Percentiles rank a stretch among this genome's conserved stretches.
These are phyloP conservation scores for Ischnura elegans DNA, from an alignment of 2,888 invertebrate genomes.

Conservation along the genomic window DNA sequence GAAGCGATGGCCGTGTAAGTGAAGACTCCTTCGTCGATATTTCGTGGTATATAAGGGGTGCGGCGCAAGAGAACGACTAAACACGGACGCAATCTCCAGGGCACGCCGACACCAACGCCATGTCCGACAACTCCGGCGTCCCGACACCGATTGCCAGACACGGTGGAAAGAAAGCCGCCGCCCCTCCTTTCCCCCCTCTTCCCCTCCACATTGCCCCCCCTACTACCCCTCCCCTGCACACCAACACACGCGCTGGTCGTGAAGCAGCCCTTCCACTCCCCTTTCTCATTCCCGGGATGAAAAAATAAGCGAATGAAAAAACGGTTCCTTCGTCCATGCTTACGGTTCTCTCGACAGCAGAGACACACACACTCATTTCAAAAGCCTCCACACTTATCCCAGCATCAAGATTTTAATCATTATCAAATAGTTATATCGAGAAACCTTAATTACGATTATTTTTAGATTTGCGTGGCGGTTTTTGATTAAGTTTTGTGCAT, in stretches of 20 bases:
- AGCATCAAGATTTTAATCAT: no score
- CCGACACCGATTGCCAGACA: slow-evolving; percentile 2
- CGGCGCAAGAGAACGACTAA: not conserved
- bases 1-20: no score
- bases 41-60: no score
- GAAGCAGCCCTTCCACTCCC: no score
- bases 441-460: no score
- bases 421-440: no score
- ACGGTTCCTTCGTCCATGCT: not conserved
- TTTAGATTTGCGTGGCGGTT: no score
- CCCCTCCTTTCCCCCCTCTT: not conserved
- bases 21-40: no score
- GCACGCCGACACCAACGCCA: not conserved
- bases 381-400: no score
- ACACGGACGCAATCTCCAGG: not conserved
- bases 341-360: no score
- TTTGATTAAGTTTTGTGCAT: no score
- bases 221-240: not conserved
- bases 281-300: not conserved
- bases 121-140: slow-evolving; percentile 18
- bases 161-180: not conserved
- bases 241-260: not conserved
- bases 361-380: not conserved
- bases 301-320: not conserved
- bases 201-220: not conserved